phyloP scores from a whole-genome alignment of 2,888 invertebrate genomes.

The Machimus atricapillus region DNA sequence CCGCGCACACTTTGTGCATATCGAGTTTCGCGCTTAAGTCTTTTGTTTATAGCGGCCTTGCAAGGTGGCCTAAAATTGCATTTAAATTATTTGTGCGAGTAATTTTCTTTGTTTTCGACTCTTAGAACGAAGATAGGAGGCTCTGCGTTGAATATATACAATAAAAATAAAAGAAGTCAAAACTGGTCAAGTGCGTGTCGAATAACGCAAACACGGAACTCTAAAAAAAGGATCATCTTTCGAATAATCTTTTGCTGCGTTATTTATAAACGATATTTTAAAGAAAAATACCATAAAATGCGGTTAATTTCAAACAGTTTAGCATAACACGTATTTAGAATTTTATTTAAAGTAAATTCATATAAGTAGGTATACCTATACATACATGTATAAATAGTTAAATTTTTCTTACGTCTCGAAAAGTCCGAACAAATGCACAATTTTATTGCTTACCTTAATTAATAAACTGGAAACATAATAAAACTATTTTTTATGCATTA shows the following conservation, averaged over 20 bases:
- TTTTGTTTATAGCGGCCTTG: constrained; percentile 18
- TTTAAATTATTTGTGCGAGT: not conserved
- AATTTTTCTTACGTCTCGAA: too few relatives aligned
- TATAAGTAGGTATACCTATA: too few relatives aligned
- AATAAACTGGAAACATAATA: too few relatives aligned
- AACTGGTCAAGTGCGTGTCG: not conserved
- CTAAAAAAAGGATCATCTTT: not conserved
- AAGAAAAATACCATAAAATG: too few relatives aligned
- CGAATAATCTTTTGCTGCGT: not conserved
- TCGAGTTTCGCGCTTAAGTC: constrained; percentile 28
- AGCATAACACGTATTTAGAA: too few relatives aligned
- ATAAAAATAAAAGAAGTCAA: not conserved
- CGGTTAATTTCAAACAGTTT: too few relatives aligned
- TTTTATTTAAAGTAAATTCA: too few relatives aligned
- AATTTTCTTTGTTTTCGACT: not conserved
- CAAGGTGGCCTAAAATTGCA: constrained; percentile 6
- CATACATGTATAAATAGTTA: too few relatives aligned
- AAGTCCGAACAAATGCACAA: too few relatives aligned
- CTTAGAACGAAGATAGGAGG: not conserved
- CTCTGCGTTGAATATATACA: not conserved
- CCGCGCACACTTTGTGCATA: not conserved
- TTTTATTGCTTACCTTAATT: too few relatives aligned
- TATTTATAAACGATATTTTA: too few relatives aligned
- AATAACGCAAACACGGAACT: not conserved
- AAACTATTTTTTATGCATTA: too few relatives aligned